Evolutionary conservation across 2,113 vertebrate species (phyloP).

Genomic region (Micronisus gabar): DNA sequence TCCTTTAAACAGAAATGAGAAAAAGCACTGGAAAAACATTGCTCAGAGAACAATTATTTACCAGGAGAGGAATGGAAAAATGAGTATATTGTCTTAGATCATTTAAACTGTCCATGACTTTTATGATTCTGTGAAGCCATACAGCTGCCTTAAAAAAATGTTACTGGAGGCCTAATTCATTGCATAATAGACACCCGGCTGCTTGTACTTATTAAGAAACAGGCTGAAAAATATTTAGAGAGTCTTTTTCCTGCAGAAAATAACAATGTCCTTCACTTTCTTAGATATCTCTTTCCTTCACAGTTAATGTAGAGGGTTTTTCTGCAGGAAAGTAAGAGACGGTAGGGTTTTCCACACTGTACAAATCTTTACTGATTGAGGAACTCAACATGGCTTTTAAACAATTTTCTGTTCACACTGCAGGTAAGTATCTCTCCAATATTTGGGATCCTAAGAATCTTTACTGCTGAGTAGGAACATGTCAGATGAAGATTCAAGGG

Average conservation of each 20-base stretch:
- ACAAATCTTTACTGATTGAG: not conserved
- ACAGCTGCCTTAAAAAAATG: not conserved
- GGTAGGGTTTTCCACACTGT: not conserved
- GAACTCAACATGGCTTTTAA: not conserved
- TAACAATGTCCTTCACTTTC: not conserved
- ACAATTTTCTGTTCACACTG: not conserved
- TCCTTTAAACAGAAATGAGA: slow-evolving; percentile 22
- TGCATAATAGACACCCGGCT: not conserved
- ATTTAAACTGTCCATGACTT: not conserved
- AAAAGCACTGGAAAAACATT: slow-evolving; percentile 23
- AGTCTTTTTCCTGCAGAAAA: not conserved
- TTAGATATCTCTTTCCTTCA: not conserved
- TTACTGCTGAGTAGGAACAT: not conserved
- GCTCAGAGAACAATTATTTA: not conserved
- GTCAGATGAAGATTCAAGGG: not conserved
- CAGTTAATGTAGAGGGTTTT: not conserved
- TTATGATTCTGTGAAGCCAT: not conserved
- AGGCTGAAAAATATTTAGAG: not conserved
- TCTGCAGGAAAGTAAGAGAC: not conserved
- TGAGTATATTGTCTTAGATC: not conserved
- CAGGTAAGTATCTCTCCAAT: not conserved
- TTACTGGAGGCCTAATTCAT: not conserved
- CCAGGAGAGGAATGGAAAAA: slow-evolving; percentile 16
- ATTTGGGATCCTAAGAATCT: not conserved
- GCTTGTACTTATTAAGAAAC: not conserved